These are phyloP conservation scores for Nomada hirtipes DNA, from an alignment of 2,888 invertebrate genomes.

Conservation along the genomic window DNA sequence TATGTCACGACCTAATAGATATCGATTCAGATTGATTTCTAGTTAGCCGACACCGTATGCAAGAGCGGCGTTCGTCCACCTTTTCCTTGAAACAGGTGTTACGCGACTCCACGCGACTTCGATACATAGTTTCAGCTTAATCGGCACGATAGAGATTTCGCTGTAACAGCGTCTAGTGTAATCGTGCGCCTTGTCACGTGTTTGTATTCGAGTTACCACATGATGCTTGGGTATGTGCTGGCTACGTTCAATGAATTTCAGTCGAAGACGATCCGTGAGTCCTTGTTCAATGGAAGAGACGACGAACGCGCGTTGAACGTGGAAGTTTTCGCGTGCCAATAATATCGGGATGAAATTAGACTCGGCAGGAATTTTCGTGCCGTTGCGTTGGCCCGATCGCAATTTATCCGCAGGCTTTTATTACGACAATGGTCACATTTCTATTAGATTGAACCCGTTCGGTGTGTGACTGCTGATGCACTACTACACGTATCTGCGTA, in stretches of 20 bases:
- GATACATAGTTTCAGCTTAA: conserved; percentile 18
- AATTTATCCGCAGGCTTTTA: conserved; percentile 11
- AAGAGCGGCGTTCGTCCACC: neutral
- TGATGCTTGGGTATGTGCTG: neutral
- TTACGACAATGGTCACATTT: conserved; percentile 41
- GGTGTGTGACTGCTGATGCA: neutral
- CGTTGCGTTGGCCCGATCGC: conserved; percentile 22
- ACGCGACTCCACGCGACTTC: conserved; percentile 17
- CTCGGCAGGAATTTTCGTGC: conserved; percentile 36
- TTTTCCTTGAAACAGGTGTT: conserved; percentile 36
- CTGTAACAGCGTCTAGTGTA: conserved; percentile 24
- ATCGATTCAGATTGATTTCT: conserved; percentile 37
- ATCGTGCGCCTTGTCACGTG: conserved; percentile 34
- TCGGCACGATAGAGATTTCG: conserved; percentile 25
- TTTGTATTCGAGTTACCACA: conserved; percentile 41
- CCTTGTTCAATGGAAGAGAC: conserved; percentile 20
- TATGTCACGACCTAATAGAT: neutral
- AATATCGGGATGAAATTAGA: conserved; percentile 35
- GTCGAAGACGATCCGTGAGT: conserved; percentile 11
- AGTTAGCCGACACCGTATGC: neutral
- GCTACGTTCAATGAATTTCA: conserved; percentile 29
- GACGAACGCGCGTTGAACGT: conserved; percentile 4
- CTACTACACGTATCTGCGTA: neutral
- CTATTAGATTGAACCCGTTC: conserved; percentile 32
- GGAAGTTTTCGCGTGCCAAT: neutral